These are phyloP conservation scores for Strigops habroptila DNA, from an alignment of 2,113 vertebrate genomes.

Conservation along the genomic window DNA sequence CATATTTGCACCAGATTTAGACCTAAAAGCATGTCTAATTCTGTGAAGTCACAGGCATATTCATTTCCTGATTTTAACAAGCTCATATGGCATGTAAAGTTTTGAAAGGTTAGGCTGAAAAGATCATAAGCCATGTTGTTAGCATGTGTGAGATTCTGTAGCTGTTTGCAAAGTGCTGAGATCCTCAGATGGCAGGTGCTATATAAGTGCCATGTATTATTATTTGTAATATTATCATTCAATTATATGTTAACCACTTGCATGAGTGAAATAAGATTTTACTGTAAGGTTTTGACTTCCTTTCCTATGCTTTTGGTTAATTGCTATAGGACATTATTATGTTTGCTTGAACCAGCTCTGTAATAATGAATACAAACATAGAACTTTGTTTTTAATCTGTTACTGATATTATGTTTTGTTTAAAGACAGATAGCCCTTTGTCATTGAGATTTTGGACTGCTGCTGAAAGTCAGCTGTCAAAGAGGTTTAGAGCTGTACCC, in stretches of 20 bases:
- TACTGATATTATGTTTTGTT: neutral
- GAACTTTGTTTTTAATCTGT: neutral
- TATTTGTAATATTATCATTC: conserved; percentile 3
- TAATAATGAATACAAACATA: neutral
- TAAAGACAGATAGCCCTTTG: neutral
- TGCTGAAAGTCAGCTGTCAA: neutral
- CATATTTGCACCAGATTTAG: conserved; percentile 67
- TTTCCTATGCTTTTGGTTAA: neutral
- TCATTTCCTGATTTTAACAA: conserved; percentile 69
- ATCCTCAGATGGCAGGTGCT: conserved; percentile 30
- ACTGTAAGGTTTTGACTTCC: neutral
- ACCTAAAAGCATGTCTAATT: conserved; percentile 33
- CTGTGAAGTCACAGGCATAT: conserved; percentile 58
- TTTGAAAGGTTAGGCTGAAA: conserved; percentile 53
- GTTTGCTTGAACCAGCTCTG: neutral
- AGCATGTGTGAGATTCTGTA: conserved; percentile 54
- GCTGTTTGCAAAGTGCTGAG: conserved; percentile 47
- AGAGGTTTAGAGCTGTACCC: neutral
- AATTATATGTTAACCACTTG: neutral
- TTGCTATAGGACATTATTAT: neutral
- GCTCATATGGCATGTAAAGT: conserved; percentile 64
- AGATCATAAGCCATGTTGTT: conserved; percentile 65
- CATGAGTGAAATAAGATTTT: neutral
- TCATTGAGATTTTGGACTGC: neutral
- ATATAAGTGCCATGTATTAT: conserved; percentile 48